Evolutionary conservation across 2,797 vertebrate species (phyloP), one percentile per base, ranked within the genome.

Genomic region (Serranus cabrilla): DNA sequence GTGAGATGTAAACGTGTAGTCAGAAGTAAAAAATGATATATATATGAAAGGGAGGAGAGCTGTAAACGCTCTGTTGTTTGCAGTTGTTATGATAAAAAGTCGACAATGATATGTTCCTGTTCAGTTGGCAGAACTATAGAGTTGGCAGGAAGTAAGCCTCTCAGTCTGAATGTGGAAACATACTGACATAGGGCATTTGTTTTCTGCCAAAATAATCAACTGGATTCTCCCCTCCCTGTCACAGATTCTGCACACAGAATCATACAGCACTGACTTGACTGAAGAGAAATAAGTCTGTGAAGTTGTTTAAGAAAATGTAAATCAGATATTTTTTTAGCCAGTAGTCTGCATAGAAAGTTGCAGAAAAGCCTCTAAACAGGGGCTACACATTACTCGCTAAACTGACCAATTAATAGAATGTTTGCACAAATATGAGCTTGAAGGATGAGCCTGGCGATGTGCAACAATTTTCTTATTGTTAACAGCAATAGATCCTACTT

Each of bases 181-280:
- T 17, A 71, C 73, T 50, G 76, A 88, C 84, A 78, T 9, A 20
- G 71, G 66, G 60, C 61, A 67, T 82, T 87, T 83, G 71, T 78
- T 87, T 78, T 58, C 74, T 71, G 78, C 84, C 86, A 82, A 73
- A 61, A 81, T 71, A 70, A 76, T 70, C 60, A 58, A 70, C 81
- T 60, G 58, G 76, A 82, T 76, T 78, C 51, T 16, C 67, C 47
- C 59, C 81, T 59, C 20, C 2, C 25, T 47, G 74, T 57, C 69
- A 71, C 16, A 3, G 68, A 70, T 83, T 80, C 59, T 64, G 71
- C 70, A 21, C 54, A 65, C 63, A 21, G 21, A 67, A 82, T 78
- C 60, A 68, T 45, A 69, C 39, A 9, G n/a, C 58, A 8, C 23
- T 12, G 42, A 56, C 25, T 71, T 25, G 42, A 56, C 45, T 42